Evolutionary conservation across 1,140 invertebrate species (phyloP), one percentile per base, ranked within the genome.

Genomic region (Centruroides vittatus): DNA sequence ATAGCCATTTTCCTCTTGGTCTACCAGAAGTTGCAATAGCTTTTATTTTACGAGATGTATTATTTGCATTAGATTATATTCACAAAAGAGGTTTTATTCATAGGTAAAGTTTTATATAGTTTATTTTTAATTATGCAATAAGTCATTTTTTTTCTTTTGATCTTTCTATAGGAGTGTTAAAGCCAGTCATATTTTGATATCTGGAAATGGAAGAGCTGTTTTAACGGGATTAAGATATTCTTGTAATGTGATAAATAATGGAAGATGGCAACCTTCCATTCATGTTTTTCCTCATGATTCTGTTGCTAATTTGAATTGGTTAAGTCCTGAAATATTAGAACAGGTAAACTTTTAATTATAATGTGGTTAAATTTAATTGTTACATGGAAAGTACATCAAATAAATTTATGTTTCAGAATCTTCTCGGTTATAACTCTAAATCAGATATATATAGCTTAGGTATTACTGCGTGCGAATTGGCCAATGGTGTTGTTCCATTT

Each of bases 401-500:
- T 41, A 41, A 6, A 41, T 41, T 41, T 6, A 41, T 6, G 41
- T 41, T 41, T 5, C 75, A 89, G 83, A 93, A 93, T 77, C 75
- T 94, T 60, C 78, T 80, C 66, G 91, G 92, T 8, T 94, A 93
- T 70, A 86, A 88, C 71, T 84, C 86, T 70, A 87, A 87, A 67
- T 89, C 88, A 4, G 92, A 95, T 74, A 84, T 93, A 41, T 94
- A 95, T 69, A 93, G 89, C 66, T 65, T 93, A 55, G 92, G 92
- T 47, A 86, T 94, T 61, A 80, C 86, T 12, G 82, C 85, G 49
- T 94, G 89, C 76, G 91, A 94, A 76, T 72, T 95, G 64, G 89
- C 84, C 35, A 95, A 94, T 77, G 90, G 91, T 0, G 79, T 84
- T 54, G 85, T 88, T 68, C 91, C 91, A 1, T 95, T 89, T 76